A percentile compares a stretch with the other conserved stretches of the same genome.
Conservation (phyloP, 2,797 vertebrate genomes). For the Neomorphus geoffroyi region DNA sequence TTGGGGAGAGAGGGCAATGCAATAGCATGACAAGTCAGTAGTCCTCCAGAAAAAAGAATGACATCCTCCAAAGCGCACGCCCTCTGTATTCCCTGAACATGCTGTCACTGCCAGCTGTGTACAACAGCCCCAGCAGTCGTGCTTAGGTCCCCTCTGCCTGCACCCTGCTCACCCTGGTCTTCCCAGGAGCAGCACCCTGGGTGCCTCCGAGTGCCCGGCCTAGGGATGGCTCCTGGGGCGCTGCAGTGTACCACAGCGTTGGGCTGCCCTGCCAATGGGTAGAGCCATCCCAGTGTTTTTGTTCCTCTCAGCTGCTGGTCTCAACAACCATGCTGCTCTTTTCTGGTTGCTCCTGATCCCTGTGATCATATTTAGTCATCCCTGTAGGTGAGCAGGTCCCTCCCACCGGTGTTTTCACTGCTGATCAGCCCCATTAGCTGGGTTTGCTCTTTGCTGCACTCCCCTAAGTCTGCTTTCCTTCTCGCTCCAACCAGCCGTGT, state of each 20-base stretch:
- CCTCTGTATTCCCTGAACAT: background rate
- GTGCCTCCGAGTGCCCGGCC: background rate
- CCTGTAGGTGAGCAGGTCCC: background rate
- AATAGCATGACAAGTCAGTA: background rate
- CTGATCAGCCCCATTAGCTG: background rate
- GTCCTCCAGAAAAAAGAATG: background rate
- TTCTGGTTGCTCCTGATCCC: background rate
- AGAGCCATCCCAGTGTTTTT: background rate
- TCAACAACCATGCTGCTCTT: background rate
- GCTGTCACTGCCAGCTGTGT: background rate
- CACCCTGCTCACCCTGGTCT: background rate
- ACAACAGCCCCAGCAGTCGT: background rate
- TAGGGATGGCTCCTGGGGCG: background rate
- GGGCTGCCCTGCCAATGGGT: background rate
- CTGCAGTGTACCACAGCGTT: rapidly evolving
- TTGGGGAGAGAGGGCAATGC: background rate
- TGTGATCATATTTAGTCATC: rapidly evolving
- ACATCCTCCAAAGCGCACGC: background rate
- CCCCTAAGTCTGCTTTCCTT: background rate
- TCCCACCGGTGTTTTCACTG: rapidly evolving
- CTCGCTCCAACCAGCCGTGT: background rate
- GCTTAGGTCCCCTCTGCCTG: background rate
- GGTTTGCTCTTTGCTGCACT: background rate
- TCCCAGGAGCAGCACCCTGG: background rate
- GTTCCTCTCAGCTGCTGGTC: background rate